Evolutionary conservation across 2,888 invertebrate genomes (phyloP).

Genomic region (Strigamia transsilvanica): DNA sequence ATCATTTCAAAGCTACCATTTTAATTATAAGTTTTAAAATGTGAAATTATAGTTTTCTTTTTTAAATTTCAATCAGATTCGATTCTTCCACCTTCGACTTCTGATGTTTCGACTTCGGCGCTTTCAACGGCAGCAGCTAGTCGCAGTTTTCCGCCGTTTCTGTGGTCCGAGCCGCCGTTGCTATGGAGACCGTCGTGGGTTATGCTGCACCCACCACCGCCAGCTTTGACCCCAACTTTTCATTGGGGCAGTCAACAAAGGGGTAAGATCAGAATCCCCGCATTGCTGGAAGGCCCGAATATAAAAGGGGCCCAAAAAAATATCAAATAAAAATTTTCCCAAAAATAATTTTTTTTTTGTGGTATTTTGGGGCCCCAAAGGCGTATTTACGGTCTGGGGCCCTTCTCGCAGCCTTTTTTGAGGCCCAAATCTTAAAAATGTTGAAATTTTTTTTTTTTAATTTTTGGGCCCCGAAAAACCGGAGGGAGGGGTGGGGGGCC

Average conservation of each 20-base stretch:
- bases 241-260: background rate
- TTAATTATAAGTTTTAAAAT: background rate
- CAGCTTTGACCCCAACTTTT: background rate
- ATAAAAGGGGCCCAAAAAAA: no score
- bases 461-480: no score
- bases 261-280: background rate
- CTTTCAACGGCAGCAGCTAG: background rate
- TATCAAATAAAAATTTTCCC: no score
- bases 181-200: conserved; percentile 52
- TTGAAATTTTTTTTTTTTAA: no score
- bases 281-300: no score
- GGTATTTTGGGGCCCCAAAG: no score
- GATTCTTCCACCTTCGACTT: background rate
- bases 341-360: no score
- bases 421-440: no score
- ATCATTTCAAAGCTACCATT: background rate
- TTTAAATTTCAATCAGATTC: conserved; percentile 12
- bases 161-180: conserved; percentile 51
- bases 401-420: no score
- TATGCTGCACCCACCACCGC: conserved; percentile 42
- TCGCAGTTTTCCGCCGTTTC: conserved; percentile 19
- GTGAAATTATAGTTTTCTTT: background rate
- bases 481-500: no score
- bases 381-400: no score
- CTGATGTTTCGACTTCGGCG: background rate